Evolutionary conservation across 2,797 vertebrate species (phyloP).

Genomic region (Salarias fasciatus): DNA sequence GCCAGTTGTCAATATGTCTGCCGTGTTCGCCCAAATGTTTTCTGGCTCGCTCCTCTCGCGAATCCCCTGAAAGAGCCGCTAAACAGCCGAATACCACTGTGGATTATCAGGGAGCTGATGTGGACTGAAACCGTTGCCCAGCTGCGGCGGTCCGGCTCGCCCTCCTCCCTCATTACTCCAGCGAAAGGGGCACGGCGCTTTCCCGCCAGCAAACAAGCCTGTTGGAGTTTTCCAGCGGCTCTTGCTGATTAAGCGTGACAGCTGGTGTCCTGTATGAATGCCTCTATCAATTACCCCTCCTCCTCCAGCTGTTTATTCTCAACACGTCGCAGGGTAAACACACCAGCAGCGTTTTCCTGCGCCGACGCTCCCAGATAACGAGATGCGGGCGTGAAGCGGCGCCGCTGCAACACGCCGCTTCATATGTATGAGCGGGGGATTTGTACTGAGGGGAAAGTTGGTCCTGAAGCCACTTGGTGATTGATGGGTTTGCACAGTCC

Average conservation of each 20-base stretch:
- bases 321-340: constrained; percentile 16
- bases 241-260: constrained; percentile 2
- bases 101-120: neutral
- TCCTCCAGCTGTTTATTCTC: constrained; percentile 22
- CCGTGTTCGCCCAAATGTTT: neutral
- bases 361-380: constrained; percentile 12
- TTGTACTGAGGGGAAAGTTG: no score
- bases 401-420: constrained; percentile 1
- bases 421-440: constrained; percentile 1
- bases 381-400: constrained; percentile 15
- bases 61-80: rapidly evolving
- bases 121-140: neutral
- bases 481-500: neutral
- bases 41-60: neutral
- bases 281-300: constrained; percentile 6
- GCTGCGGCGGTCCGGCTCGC: constrained; percentile 4
- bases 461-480: neutral
- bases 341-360: neutral
- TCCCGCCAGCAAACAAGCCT: no score
- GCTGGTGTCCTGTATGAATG: neutral
- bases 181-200: no score
- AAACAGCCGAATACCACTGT: neutral
- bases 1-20: neutral
- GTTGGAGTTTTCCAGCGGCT: neutral
- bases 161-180: neutral